Evolutionary conservation across 1,140 invertebrate genomes (phyloP).

Genomic region (Nymphalis io): DNA sequence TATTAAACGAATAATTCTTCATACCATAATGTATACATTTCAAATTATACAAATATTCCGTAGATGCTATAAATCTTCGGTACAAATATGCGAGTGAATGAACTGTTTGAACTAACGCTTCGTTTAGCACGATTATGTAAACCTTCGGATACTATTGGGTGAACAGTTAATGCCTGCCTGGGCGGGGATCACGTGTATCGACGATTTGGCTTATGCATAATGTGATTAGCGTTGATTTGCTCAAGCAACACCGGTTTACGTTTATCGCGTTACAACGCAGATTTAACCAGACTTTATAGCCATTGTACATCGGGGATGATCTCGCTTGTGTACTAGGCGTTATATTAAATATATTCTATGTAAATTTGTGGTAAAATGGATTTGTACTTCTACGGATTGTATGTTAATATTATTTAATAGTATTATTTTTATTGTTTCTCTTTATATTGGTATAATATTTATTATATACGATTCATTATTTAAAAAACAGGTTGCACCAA

Average conservation of each 20-base stretch:
- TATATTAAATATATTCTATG: too few species aligned
- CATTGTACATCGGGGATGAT: neutral
- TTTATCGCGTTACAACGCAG: constrained; percentile 21
- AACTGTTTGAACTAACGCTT: constrained; percentile 23
- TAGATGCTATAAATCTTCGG: neutral
- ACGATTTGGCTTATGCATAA: constrained; percentile 53
- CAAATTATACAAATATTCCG: neutral
- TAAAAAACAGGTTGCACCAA: too few species aligned
- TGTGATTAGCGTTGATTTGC: constrained; percentile 47
- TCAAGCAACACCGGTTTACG: constrained; percentile 33
- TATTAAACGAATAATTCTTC: too few species aligned
- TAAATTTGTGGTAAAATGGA: too few species aligned
- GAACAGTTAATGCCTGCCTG: constrained; percentile 47
- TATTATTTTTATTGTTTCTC: too few species aligned
- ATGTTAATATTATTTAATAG: too few species aligned
- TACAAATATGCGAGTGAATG: constrained; percentile 1
- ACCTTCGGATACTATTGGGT: constrained; percentile 35
- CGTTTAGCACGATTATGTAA: constrained; percentile 39
- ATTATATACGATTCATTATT: too few species aligned
- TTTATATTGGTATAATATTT: too few species aligned
- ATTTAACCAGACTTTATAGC: neutral
- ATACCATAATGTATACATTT: neutral
- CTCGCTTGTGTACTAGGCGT: neutral
- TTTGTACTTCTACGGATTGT: too few species aligned
- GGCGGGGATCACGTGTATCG: constrained; percentile 38